A percentile compares a stretch with the other conserved stretches of the same genome.
Evolutionary conservation across 1,140 invertebrate species (phyloP).

Genomic region (Diorhabda carinulata): DNA sequence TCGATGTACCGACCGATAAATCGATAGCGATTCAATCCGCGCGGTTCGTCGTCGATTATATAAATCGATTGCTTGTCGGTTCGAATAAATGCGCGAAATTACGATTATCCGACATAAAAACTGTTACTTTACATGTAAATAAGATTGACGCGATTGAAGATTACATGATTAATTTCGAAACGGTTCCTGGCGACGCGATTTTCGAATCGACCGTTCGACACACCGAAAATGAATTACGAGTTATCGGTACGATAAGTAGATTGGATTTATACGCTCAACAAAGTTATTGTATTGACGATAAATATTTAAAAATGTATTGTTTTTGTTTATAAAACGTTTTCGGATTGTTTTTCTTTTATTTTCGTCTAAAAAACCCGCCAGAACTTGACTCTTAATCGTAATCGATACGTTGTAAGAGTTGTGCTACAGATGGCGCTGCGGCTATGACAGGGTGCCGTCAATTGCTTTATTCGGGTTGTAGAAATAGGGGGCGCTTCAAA

Average conservation of each 20-base stretch:
- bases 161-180: constrained; percentile 61
- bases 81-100: constrained; percentile 59
- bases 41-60: constrained; percentile 54
- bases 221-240: constrained; percentile 33
- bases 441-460: too few species aligned
- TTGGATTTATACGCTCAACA: constrained; percentile 77
- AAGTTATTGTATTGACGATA: constrained; percentile 71
- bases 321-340: constrained; percentile 52
- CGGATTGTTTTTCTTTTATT: too few species aligned
- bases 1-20: constrained; percentile 53
- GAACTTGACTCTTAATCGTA: too few species aligned
- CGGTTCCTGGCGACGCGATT: constrained; percentile 64
- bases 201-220: constrained; percentile 69
- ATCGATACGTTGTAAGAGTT: too few species aligned
- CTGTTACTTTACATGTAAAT: constrained; percentile 54
- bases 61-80: constrained; percentile 60
- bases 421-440: too few species aligned
- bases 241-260: constrained; percentile 68
- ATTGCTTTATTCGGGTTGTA: too few species aligned
- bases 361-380: too few species aligned
- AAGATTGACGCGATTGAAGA: constrained; percentile 43
- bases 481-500: too few species aligned
- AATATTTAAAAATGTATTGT: constrained; percentile 72
- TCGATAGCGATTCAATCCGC: constrained; percentile 50
- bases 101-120: constrained; percentile 52